Conservation (phyloP, 2,113 vertebrate genomes). For the Isurus oxyrinchus region DNA sequence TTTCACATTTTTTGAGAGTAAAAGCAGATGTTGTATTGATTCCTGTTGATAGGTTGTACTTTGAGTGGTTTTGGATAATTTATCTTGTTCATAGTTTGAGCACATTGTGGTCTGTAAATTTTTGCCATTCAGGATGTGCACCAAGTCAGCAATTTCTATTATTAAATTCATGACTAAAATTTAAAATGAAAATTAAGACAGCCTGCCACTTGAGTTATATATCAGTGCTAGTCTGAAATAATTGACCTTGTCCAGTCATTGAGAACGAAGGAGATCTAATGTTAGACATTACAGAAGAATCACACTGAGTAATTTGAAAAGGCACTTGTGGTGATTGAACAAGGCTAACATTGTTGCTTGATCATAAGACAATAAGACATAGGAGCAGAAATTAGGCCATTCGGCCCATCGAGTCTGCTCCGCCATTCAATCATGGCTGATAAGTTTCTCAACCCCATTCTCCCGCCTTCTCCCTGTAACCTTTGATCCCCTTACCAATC, state of each 20-base stretch:
- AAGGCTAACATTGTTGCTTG: neutral
- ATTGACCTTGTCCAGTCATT: neutral
- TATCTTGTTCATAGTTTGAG: neutral
- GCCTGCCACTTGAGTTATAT: neutral
- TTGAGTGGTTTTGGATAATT: neutral
- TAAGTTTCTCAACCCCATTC: too few species aligned
- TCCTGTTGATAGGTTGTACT: neutral
- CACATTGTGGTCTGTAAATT: neutral
- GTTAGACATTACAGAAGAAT: neutral
- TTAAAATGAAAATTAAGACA: slow-evolving; percentile 1
- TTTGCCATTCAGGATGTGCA: neutral
- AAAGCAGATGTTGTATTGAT: neutral
- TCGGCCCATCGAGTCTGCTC: too few species aligned
- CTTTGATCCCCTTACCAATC: too few species aligned
- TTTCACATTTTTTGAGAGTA: neutral
- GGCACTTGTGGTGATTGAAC: neutral
- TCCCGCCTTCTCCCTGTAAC: too few species aligned
- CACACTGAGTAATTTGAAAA: neutral
- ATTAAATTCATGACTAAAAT: neutral
- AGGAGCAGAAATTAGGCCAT: too few species aligned
- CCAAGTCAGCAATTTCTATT: neutral
- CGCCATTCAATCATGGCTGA: too few species aligned
- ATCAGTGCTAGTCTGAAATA: neutral
- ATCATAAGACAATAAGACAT: neutral
- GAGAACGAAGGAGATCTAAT: neutral